A percentile compares a stretch with the other conserved stretches of the same genome.
These are phyloP conservation scores for Stigmatopora nigra DNA, from an alignment of 2,113 vertebrate genomes.

Conservation along the genomic window DNA sequence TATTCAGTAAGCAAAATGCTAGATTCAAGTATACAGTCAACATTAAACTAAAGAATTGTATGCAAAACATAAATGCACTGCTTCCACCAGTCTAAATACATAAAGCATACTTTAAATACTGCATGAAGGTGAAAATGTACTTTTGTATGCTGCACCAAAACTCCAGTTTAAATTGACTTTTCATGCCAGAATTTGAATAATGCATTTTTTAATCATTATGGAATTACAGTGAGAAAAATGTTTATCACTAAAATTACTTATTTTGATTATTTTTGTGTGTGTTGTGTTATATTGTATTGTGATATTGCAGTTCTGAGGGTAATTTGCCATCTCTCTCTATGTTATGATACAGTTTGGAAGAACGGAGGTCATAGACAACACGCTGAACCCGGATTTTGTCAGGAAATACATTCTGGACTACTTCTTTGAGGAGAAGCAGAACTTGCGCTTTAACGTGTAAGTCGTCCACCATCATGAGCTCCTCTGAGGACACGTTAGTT, in stretches of 20 bases:
- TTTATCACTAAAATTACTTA: background rate
- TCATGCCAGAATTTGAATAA: background rate
- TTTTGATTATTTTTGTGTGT: background rate
- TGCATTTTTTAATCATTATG: background rate
- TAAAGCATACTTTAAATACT: background rate
- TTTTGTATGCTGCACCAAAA: background rate
- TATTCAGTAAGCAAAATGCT: background rate
- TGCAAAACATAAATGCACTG: background rate
- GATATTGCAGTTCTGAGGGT: background rate
- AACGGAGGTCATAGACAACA: constrained; percentile 93
- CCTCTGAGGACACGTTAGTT: constrained; percentile 24
- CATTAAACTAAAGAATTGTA: background rate
- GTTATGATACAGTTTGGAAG: constrained; percentile 79
- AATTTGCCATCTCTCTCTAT: constrained; percentile 7
- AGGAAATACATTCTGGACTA: constrained; percentile 93
- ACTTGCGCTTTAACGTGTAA: constrained; percentile 93
- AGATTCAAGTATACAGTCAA: too few relatives aligned
- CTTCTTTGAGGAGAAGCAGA: constrained; percentile 96
- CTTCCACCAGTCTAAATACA: background rate
- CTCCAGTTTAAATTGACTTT: background rate
- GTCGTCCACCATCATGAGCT: constrained; percentile 61
- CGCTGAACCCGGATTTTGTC: constrained; percentile 91
- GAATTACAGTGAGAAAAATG: background rate
- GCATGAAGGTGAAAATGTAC: constrained; percentile 5
- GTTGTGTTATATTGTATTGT: background rate